A percentile compares a stretch with the other conserved stretches of the same genome.
Conservation (phyloP, 2,113 vertebrate genomes). For the Porphyrio hochstetteri region DNA sequence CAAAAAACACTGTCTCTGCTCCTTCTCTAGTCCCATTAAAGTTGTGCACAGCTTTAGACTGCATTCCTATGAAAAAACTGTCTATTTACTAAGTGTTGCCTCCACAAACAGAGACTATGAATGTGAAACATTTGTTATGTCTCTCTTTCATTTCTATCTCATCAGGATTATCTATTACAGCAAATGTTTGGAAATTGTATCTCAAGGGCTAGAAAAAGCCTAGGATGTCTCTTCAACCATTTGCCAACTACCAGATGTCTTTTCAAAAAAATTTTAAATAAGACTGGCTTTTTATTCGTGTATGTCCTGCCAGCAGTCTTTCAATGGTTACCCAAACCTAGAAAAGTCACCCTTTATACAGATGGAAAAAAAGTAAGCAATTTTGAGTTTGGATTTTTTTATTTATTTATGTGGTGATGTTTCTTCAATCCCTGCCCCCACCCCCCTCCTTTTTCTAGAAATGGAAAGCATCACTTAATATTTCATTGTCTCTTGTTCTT, state of each 20-base stretch:
- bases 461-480: background rate
- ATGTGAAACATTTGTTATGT: background rate
- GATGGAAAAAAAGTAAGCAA: background rate
- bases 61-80: background rate
- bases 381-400: background rate
- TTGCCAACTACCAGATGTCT: background rate
- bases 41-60: background rate
- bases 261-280: background rate
- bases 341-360: background rate
- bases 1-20: background rate
- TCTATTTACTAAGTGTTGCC: background rate
- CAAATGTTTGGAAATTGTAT: background rate
- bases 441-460: fast-evolving
- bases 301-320: background rate
- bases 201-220: background rate
- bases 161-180: background rate
- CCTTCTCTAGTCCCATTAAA: background rate
- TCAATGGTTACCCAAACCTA: background rate
- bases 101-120: background rate
- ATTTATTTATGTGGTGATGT: background rate
- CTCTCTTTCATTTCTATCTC: background rate
- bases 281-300: background rate
- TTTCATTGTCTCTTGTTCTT: background rate
- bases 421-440: fast-evolving
- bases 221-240: background rate